phyloP scores from a whole-genome alignment of 2,888 invertebrate species.

The Pseudoips prasinana region DNA sequence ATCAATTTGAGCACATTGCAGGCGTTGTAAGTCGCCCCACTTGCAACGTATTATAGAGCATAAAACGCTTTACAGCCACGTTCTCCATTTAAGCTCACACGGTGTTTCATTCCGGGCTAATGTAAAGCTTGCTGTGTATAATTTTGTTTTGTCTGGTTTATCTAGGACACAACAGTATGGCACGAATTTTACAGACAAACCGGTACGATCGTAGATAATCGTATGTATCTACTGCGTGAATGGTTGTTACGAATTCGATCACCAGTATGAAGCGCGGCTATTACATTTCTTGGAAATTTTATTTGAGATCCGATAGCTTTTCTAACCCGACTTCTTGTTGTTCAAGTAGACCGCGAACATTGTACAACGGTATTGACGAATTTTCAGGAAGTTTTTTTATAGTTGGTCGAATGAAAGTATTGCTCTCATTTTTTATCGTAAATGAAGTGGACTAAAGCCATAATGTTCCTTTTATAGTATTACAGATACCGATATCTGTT shows the following conservation, averaged over 20 bases:
- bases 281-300: not conserved
- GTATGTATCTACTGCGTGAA: slow-evolving; percentile 12
- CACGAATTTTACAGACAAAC: slow-evolving; percentile 43
- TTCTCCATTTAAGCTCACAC: slow-evolving; percentile 58
- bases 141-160: slow-evolving; percentile 48
- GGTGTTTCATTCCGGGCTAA: slow-evolving; percentile 48
- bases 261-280: not conserved
- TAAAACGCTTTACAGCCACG: slow-evolving; percentile 52
- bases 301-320: slow-evolving; percentile 15
- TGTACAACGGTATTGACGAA: slow-evolving; percentile 42
- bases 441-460: slow-evolving; percentile 30
- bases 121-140: slow-evolving; percentile 49
- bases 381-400: slow-evolving; percentile 26
- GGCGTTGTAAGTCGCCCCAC: slow-evolving; percentile 62
- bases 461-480: slow-evolving; percentile 22
- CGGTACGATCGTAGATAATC: slow-evolving; percentile 18
- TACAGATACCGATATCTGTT: slow-evolving; percentile 34
- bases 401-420: slow-evolving; percentile 22
- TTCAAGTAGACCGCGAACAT: slow-evolving; percentile 41
- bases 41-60: slow-evolving; percentile 62
- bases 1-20: slow-evolving; percentile 66
- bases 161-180: slow-evolving; percentile 48
- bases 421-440: slow-evolving; percentile 26
- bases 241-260: not conserved
- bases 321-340: slow-evolving; percentile 36